phyloP scores from a whole-genome alignment of 2,888 invertebrate species.

The Acanthoscelides obtectus region DNA sequence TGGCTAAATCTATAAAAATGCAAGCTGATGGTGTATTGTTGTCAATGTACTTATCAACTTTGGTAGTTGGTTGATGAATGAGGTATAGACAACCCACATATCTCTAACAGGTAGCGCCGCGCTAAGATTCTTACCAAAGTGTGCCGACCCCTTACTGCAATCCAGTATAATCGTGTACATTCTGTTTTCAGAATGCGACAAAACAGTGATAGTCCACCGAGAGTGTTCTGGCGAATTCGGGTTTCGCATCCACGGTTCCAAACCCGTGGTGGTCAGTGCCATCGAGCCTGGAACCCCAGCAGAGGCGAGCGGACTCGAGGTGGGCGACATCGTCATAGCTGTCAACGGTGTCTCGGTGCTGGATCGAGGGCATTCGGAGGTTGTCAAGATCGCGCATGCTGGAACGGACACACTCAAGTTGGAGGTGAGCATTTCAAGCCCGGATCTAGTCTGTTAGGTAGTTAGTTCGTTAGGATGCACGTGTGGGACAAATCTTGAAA shows the following conservation, averaged over 20 bases:
- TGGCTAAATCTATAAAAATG: too few species aligned
- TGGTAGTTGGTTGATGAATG: too few species aligned
- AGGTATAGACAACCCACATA: too few species aligned
- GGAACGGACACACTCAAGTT: constrained; percentile 81
- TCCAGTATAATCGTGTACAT: too few species aligned
- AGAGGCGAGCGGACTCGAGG: constrained; percentile 85
- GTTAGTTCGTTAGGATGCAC: too few species aligned
- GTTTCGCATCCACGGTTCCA: constrained; percentile 91
- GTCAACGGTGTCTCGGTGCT: constrained; percentile 88
- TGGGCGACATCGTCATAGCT: constrained; percentile 89
- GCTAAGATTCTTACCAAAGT: too few species aligned
- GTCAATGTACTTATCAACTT: too few species aligned
- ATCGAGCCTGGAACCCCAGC: constrained; percentile 93
- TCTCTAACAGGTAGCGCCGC: too few species aligned
- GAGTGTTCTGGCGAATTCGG: constrained; percentile 83
- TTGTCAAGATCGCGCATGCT: constrained; percentile 86
- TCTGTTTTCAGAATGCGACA: constrained; percentile 79
- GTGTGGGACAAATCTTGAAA: too few species aligned
- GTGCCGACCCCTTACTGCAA: too few species aligned
- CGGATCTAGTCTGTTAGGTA: too few species aligned
- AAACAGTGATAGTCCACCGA: constrained; percentile 76
- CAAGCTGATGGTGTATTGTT: too few species aligned
- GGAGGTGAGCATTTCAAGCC: constrained; percentile 57
- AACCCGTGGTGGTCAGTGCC: constrained; percentile 93
- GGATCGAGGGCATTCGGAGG: constrained; percentile 90